Evolutionary conservation across 2,797 vertebrate species (phyloP), one percentile per base, ranked within the genome.

Genomic region (Brachyrhaphis roseni): DNA sequence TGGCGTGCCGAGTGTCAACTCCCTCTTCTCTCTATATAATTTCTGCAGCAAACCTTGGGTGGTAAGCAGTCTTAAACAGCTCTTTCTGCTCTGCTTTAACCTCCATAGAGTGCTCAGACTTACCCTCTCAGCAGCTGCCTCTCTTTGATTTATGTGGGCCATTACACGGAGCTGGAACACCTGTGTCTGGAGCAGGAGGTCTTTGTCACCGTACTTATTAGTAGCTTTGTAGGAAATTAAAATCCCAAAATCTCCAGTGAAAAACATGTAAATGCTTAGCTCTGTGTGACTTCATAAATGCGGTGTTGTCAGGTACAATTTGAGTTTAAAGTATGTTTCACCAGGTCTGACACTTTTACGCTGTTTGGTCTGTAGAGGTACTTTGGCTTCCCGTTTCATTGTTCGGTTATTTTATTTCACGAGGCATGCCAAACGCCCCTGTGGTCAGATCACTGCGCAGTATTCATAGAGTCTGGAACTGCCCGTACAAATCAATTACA

Each of bases 1-100:
- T 0, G 95, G 96, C 0, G 91, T 98, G 26, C 93, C 96, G 0
- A 95, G 97, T 0, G 83, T 97, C 91, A 99, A 99, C 96, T 98
- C 98, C 2, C 95, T 99, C 62, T 97, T 96, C 89, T 99, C 98
- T 39, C 96, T 98, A 94, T 99, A 99, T 94, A 99, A 98, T 94
- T 99, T 99, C 95, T 99, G 98, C 95, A 99, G 97, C 97, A 99
- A 99, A 90, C 98, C 98, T 59, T 96, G 95, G 96, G 95, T 96
- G 94, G 96, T 96, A 87, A 87, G 94, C 13, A 0, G 11, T 45
- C 57, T 8, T 43, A 68, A 68, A 82, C 39, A 0, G 72, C 81
- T 74, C 68, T 64, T 8, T 74, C 47, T 74, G 47, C 75, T 85
- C 46, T 5, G 31, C 71, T 82, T 68, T 64, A 75, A 81, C 78